phyloP scores from a whole-genome alignment of 2,888 invertebrate genomes.

The Drosophila kambysellisi region DNA sequence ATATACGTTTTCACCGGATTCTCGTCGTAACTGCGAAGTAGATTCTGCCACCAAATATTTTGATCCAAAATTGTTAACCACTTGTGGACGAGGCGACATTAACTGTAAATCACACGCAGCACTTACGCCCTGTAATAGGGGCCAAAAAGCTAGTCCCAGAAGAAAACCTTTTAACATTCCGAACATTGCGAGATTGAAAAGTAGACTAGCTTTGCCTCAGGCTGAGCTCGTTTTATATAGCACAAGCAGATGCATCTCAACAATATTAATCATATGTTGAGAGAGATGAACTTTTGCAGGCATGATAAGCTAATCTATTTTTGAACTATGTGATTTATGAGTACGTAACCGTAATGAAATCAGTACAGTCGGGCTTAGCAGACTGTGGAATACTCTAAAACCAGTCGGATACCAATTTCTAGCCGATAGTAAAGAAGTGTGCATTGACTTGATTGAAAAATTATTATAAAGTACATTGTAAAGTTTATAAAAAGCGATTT shows the following conservation, averaged over 20 bases:
- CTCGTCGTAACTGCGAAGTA: accelerated
- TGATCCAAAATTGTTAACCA: background rate
- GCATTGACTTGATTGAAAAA: too few species aligned
- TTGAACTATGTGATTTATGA: background rate
- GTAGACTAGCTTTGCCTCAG: background rate
- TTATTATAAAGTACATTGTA: too few species aligned
- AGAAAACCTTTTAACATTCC: background rate
- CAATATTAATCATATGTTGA: background rate
- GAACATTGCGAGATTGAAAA: background rate
- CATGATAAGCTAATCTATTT: background rate
- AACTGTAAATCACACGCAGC: accelerated
- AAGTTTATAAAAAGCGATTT: background rate
- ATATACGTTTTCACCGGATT: background rate
- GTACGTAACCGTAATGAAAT: too few species aligned
- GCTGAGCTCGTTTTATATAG: background rate
- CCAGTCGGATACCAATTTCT: too few species aligned
- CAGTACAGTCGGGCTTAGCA: too few species aligned
- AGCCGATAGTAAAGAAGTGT: too few species aligned
- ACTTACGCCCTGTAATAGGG: background rate
- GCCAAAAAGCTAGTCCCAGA: background rate
- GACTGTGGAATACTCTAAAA: too few species aligned
- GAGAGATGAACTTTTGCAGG: too few species aligned
- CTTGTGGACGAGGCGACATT: background rate
- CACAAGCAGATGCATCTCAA: background rate
- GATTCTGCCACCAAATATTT: background rate